Conservation (phyloP, 2,113 vertebrate genomes). For the Himantopus leucocephalus region DNA sequence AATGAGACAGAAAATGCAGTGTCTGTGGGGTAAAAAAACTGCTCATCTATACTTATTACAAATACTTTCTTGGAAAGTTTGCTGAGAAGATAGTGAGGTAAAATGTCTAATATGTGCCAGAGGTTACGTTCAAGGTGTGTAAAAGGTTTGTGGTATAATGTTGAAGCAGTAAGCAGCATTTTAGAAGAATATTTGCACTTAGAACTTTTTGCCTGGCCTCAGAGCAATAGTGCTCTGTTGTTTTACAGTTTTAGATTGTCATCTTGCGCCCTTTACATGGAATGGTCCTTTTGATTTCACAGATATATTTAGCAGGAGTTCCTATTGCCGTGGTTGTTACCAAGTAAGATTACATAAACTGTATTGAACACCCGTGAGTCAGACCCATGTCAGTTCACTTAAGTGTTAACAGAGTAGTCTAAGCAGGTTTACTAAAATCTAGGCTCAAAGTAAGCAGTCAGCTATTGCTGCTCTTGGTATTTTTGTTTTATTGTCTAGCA, state of each 20-base stretch:
- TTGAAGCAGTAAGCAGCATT: not conserved
- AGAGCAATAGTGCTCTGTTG: not conserved
- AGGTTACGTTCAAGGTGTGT: not conserved
- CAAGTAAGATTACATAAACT: not conserved
- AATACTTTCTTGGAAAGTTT: not conserved
- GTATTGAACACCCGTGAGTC: slow-evolving; percentile 22
- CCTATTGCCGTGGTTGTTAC: not conserved
- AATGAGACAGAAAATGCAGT: not conserved
- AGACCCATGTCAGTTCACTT: not conserved
- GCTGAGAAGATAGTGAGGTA: not conserved
- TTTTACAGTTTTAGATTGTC: not conserved
- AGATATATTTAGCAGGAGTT: not conserved
- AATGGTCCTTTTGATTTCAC: not conserved
- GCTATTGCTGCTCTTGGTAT: not conserved
- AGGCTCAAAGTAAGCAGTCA: not conserved
- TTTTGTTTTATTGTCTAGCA: not conserved
- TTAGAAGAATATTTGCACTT: not conserved
- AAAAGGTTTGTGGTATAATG: not conserved
- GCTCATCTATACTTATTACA: not conserved
- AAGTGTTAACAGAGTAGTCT: not conserved
- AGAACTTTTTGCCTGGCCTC: not conserved
- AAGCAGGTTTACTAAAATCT: not conserved
- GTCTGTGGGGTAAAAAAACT: not conserved
- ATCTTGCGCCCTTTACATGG: not conserved
- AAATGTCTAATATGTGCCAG: not conserved